These are phyloP conservation scores for Montipora capricornis DNA, from an alignment of 64 coral and sea anemone genomes.

Conservation along the genomic window DNA sequence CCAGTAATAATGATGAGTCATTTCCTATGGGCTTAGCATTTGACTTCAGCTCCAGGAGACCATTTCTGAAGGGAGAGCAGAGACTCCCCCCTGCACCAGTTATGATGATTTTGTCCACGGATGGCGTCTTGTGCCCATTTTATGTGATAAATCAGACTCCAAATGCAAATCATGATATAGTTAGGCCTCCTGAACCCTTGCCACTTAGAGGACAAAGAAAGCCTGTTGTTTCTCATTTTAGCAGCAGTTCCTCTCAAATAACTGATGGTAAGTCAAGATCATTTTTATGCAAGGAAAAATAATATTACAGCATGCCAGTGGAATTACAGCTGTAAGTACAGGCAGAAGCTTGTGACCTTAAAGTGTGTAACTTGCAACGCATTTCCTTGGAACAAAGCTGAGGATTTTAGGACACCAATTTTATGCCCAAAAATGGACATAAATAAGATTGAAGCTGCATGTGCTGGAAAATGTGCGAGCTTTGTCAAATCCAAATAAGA, in stretches of 20 bases:
- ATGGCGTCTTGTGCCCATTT: conserved; percentile 94
- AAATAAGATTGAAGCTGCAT: too few species aligned
- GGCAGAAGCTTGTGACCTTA: too few species aligned
- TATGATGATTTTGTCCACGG: conserved; percentile 85
- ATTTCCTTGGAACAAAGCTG: too few species aligned
- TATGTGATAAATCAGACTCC: conserved; percentile 97
- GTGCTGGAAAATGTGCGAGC: too few species aligned
- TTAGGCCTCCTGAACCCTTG: conserved; percentile 71
- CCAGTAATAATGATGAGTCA: conserved; percentile 85
- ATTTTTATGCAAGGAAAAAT: not conserved
- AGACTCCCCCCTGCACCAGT: conserved; percentile 86
- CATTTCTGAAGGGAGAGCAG: conserved; percentile 75
- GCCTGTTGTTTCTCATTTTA: not conserved
- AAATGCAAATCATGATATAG: conserved; percentile 52
- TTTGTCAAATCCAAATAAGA: too few species aligned
- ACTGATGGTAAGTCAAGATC: not conserved
- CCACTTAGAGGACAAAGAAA: conserved; percentile 66
- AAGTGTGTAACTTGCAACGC: too few species aligned
- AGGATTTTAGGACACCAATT: too few species aligned
- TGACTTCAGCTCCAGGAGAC: conserved; percentile 62
- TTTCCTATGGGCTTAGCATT: conserved; percentile 89
- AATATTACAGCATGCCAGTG: not conserved
- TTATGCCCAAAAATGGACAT: too few species aligned
- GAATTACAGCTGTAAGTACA: too few species aligned
- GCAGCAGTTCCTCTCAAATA: not conserved